Evolutionary conservation across 2,113 vertebrate species (phyloP).

Genomic region (Gallinago jamesoni): DNA sequence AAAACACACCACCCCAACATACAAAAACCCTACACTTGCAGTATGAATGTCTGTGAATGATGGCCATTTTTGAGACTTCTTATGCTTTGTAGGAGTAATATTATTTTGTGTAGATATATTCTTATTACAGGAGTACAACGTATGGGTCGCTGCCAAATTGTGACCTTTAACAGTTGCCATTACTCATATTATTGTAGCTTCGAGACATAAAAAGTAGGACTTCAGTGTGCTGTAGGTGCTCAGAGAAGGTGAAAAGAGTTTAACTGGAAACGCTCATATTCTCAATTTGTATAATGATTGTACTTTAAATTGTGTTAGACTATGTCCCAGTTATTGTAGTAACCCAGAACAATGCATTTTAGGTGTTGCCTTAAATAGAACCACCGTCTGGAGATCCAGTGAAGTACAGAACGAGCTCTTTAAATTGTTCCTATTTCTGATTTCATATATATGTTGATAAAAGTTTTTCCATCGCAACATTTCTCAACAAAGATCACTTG

Average conservation of each 20-base stretch:
- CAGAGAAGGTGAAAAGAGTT: neutral
- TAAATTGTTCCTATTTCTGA: neutral
- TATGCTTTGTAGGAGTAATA: neutral
- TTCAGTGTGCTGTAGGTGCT: neutral
- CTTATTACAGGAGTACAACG: neutral
- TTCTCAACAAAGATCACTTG: neutral
- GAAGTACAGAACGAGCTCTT: neutral
- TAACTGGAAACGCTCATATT: neutral
- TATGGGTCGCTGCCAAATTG: neutral
- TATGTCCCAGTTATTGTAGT: slow-evolving; percentile 16
- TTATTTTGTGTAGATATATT: neutral
- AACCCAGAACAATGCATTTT: slow-evolving; percentile 29
- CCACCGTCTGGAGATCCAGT: neutral
- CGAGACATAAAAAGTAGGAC: neutral
- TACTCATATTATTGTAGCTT: neutral
- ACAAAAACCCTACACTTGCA: neutral
- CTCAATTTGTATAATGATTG: neutral
- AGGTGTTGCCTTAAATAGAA: slow-evolving; percentile 39
- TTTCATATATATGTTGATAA: neutral
- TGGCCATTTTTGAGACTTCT: neutral
- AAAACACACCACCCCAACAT: neutral
- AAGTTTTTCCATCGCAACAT: neutral
- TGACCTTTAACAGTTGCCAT: neutral
- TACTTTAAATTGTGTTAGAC: slow-evolving; percentile 8
- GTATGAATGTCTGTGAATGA: rapidly evolving